These are phyloP conservation scores for Parascotia fuliginaria DNA, from an alignment of 2,888 invertebrate genomes.

Conservation along the genomic window DNA sequence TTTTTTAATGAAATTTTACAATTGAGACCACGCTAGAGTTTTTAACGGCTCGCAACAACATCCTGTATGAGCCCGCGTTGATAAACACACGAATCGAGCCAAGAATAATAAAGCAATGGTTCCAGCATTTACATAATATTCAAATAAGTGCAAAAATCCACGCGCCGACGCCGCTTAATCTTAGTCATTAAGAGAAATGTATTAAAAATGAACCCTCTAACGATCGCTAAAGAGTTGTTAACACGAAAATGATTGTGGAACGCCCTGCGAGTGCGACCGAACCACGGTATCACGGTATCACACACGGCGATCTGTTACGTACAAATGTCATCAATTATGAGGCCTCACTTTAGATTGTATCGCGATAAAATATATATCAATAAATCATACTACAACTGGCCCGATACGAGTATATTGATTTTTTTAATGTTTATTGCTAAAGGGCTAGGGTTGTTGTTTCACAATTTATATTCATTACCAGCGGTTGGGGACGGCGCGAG, in stretches of 20 bases:
- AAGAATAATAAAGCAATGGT: constrained; percentile 58
- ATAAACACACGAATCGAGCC: constrained; percentile 51
- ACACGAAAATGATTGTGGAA: constrained; percentile 73
- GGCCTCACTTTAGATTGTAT: constrained; percentile 80
- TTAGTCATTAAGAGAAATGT: constrained; percentile 71
- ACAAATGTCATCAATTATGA: constrained; percentile 81
- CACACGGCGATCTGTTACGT: constrained; percentile 50
- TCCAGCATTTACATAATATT: constrained; percentile 73
- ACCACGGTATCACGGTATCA: constrained; percentile 42
- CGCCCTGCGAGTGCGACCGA: constrained; percentile 38
- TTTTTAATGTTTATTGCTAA: constrained; percentile 78
- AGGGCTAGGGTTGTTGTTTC: constrained; percentile 72
- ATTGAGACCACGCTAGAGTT: constrained; percentile 16
- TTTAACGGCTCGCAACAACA: constrained; percentile 27
- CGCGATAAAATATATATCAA: constrained; percentile 81
- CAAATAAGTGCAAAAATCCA: constrained; percentile 72
- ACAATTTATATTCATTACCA: constrained; percentile 82
- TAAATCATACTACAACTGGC: constrained; percentile 78
- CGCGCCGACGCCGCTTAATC: constrained; percentile 56
- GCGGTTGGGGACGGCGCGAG: constrained; percentile 25
- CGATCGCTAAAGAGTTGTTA: constrained; percentile 76
- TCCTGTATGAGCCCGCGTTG: constrained; percentile 36
- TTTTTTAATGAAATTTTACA: constrained; percentile 28
- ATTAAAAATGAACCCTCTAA: constrained; percentile 54
- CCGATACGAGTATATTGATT: constrained; percentile 80